These are phyloP conservation scores for Hippopotamus amphibius DNA, from an alignment of 2,113 vertebrate genomes.

Conservation along the genomic window DNA sequence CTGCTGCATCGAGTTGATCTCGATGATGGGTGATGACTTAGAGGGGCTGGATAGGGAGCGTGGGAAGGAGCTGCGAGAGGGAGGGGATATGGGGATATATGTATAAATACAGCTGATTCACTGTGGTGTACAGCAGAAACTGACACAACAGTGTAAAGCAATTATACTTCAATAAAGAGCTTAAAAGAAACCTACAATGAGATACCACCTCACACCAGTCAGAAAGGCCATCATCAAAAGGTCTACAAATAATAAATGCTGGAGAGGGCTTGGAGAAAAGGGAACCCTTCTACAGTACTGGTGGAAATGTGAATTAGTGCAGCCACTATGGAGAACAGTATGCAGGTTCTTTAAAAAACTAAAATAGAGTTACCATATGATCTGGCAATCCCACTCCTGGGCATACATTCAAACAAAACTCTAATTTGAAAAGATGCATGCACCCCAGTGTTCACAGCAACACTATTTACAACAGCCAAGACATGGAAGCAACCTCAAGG, in stretches of 20 bases:
- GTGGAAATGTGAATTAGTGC: neutral
- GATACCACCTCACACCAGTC: neutral
- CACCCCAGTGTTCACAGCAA: neutral
- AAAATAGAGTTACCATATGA: neutral
- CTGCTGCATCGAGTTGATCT: no score
- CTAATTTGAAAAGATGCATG: neutral
- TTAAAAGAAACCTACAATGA: neutral
- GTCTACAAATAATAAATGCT: neutral
- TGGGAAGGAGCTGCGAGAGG: no score
- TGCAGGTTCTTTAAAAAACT: neutral
- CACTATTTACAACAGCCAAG: neutral
- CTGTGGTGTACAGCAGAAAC: no score
- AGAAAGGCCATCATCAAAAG: neutral
- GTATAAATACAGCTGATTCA: no score
- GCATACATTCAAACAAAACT: neutral
- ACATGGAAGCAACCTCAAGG: neutral
- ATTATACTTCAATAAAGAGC: no score
- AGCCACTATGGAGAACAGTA: neutral
- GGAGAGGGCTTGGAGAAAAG: neutral
- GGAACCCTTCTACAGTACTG: neutral
- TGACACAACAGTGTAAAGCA: no score
- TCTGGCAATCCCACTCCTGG: neutral
- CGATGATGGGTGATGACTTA: no score
- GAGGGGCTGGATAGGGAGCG: no score
- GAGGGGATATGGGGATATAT: no score